Evolutionary conservation across 2,113 vertebrate species (phyloP).

Genomic region (Poeciliopsis occidentalis): DNA sequence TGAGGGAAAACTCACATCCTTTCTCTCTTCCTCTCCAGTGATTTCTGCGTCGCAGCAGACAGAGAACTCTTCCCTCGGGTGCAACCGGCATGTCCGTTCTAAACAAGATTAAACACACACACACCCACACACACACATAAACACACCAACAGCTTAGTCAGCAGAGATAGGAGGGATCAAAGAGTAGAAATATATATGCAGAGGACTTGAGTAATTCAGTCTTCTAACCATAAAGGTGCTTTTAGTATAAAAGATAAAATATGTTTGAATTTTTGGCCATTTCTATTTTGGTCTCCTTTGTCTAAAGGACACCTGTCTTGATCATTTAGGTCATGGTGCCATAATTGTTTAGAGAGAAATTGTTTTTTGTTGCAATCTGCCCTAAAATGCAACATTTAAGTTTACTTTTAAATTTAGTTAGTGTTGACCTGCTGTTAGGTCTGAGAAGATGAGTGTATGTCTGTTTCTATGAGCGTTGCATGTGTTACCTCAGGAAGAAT

Average conservation of each 20-base stretch:
- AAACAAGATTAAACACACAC: slow-evolving; percentile 12
- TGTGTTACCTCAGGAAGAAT: no score
- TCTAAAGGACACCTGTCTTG: background rate
- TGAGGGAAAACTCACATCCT: slow-evolving; percentile 66
- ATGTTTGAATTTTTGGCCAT: background rate
- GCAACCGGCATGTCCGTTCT: slow-evolving; percentile 46
- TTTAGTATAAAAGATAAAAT: background rate
- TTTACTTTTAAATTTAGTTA: no score
- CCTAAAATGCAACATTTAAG: no score
- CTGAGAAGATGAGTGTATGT: no score
- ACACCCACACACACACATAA: no score
- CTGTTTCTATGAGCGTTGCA: no score
- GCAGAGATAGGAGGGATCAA: background rate
- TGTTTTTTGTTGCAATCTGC: no score
- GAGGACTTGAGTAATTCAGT: no score
- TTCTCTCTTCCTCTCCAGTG: slow-evolving; percentile 74
- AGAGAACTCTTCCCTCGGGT: slow-evolving; percentile 51
- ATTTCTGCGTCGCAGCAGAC: slow-evolving; percentile 77
- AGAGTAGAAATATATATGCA: background rate
- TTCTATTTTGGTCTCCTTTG: background rate
- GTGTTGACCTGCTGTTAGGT: no score
- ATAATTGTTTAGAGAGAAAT: no score
- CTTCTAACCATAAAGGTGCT: background rate
- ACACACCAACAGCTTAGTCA: background rate
- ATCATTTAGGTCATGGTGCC: no score